Base-by-base conservation (phyloP, 2,888 invertebrate species). In the Notodonta dromedarius region DNA sequence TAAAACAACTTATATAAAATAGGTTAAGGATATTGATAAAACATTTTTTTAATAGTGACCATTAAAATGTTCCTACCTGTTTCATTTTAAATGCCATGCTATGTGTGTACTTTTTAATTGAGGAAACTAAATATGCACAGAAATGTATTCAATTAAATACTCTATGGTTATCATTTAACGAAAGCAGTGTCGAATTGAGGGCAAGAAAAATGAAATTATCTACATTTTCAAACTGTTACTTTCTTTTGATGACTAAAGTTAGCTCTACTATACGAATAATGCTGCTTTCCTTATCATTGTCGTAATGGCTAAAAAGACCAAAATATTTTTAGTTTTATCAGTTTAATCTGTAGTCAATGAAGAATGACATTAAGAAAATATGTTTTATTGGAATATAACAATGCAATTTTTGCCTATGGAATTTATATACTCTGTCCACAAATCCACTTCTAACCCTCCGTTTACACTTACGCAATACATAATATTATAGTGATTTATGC, bases 1-100 rank as follows among this genome's bases (percentile, higher is more conserved):
- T 56, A 57, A 57, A 46, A 50, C 50, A 50, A 50, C 16, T 4
- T 16, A 11, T n/a, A 7, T 50, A 50, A 50, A 50, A 48, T 56
- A 52, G 52, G n/a, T 48, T 48, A 48, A 48, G 13, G n/a, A n/a
- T 13, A 14, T 14, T 14, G n/a, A n/a, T 48, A n/a, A n/a, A 48
- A 48, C 14, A 8, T 42, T 6, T 9, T n/a, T 48, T 13, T 48
- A n/a, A n/a, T 48, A 0, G 48, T 48, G 0, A 48, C 5, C 8
- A n/a, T 48, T 48, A 48, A n/a, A 48, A 14, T 48, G 48, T 48
- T 5, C 14, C n/a, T n/a, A 48, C 14, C 48, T 48, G 44, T 44
- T 44, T 44, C 11, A 44, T 44, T 44, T 44, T 44, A 44, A 13
- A 8, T 44, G 0, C 35, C 12, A 42, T 3, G 11, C 12, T 11